These are phyloP conservation scores for Spongia lamella DNA, from an alignment of 37 sponge, comb jelly and placozoan species.

Conservation along the genomic window DNA sequence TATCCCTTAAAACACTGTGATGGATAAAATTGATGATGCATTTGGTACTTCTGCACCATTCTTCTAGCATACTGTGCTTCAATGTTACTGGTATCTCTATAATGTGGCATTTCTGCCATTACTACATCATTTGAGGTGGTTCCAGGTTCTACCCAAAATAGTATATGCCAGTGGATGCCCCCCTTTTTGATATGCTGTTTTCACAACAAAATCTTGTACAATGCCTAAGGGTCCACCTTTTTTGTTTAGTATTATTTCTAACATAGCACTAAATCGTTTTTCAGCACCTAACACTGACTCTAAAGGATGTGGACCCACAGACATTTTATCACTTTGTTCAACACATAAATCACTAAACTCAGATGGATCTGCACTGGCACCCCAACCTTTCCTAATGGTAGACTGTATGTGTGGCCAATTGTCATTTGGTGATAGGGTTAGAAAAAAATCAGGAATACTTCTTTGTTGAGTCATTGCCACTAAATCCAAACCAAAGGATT, in stretches of 20 bases:
- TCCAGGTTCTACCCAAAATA: neutral
- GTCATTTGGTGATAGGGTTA: too few species aligned
- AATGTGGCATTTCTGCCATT: neutral
- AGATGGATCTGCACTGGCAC: too few species aligned
- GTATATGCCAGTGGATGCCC: too few species aligned
- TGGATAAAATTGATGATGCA: too few species aligned
- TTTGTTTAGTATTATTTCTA: neutral
- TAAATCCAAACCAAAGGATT: slow-evolving; percentile 2
- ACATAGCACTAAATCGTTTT: neutral
- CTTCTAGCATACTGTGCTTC: too few species aligned
- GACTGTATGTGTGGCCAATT: slow-evolving; percentile 5
- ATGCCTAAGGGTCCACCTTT: too few species aligned
- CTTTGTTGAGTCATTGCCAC: too few species aligned
- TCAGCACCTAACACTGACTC: neutral
- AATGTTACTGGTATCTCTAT: neutral
- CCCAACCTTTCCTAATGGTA: neutral
- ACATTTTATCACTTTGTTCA: neutral
- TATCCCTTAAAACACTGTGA: too few species aligned
- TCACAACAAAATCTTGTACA: neutral
- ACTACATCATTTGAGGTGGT: neutral
- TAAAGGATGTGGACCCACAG: too few species aligned
- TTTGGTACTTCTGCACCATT: neutral
- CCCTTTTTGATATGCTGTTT: too few species aligned
- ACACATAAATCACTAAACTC: too few species aligned
- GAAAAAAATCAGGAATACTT: too few species aligned